Conservation (phyloP, 2,888 invertebrate genomes). For the Siphonodentalium dalli region DNA sequence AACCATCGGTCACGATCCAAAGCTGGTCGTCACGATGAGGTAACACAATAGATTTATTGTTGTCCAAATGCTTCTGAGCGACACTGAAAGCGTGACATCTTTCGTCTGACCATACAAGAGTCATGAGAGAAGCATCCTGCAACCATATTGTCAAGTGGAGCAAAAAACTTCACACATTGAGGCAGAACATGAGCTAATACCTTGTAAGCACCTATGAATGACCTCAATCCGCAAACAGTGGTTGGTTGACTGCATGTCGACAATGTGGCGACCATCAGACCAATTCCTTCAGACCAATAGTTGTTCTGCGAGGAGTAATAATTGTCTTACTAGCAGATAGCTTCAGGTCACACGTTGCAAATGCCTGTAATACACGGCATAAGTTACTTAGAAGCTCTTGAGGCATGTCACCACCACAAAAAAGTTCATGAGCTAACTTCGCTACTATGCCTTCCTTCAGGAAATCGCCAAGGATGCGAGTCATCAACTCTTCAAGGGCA, state of each 20-base stretch:
- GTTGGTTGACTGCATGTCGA: neutral
- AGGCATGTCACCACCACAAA: conserved; percentile 7
- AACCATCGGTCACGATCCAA: too few relatives aligned
- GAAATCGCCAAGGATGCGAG: conserved; percentile 31
- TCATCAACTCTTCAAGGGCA: too few relatives aligned
- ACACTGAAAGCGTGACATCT: too few relatives aligned
- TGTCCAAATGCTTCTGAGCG: too few relatives aligned
- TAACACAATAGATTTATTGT: too few relatives aligned
- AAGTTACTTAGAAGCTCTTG: conserved; percentile 3
- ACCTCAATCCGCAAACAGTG: conserved; percentile 2
- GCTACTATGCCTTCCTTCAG: too few relatives aligned
- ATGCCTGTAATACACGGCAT: neutral
- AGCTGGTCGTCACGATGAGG: too few relatives aligned
- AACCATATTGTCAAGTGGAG: conserved; percentile 8
- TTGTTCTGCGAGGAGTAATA: conserved; percentile 7
- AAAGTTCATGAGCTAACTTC: conserved; percentile 11
- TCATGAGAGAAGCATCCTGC: neutral
- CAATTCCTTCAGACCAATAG: too few relatives aligned
- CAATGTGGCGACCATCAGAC: conserved; percentile 9
- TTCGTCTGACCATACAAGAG: too few relatives aligned
- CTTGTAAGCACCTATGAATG: conserved; percentile 21
- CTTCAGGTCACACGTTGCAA: conserved; percentile 2
- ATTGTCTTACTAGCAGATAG: conserved; percentile 7
- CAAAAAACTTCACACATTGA: neutral
- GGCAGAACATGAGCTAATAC: conserved; percentile 7